These are phyloP conservation scores for Echiichthys vipera DNA, from an alignment of 2,797 vertebrate genomes.

Conservation along the genomic window DNA sequence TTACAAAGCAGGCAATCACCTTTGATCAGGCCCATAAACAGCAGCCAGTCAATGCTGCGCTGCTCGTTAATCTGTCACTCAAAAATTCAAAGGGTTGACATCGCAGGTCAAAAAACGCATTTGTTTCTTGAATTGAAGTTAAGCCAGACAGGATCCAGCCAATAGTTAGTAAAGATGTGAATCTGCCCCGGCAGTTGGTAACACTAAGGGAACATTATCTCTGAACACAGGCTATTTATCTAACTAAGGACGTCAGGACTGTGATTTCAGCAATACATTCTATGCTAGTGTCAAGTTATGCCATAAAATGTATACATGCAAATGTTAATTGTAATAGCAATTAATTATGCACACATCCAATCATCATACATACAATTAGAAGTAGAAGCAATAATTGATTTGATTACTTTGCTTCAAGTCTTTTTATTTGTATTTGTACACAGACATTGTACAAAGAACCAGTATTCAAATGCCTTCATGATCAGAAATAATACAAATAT, in stretches of 20 bases:
- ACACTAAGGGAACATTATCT: conserved; percentile 39
- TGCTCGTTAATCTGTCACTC: conserved; percentile 70
- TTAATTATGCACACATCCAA: not conserved
- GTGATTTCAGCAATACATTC: conserved; percentile 4
- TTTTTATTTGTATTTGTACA: no score
- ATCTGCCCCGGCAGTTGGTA: conserved; percentile 27
- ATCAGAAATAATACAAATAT: no score
- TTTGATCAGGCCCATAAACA: conserved; percentile 77
- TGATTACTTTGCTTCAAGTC: no score
- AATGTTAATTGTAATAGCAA: not conserved
- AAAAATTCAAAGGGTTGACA: conserved; percentile 57
- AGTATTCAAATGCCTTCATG: no score
- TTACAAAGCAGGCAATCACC: conserved; percentile 77
- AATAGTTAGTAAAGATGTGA: conserved; percentile 44
- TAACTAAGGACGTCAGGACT: not conserved
- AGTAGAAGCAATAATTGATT: not conserved
- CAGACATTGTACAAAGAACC: no score
- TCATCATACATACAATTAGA: not conserved
- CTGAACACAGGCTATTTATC: conserved; percentile 37
- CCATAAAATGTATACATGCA: not conserved
- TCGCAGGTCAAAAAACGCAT: conserved; percentile 62
- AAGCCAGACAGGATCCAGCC: conserved; percentile 24
- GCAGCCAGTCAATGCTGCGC: conserved; percentile 57
- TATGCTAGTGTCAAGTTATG: not conserved
- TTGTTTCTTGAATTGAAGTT: conserved; percentile 48